Evolutionary conservation across 2,797 vertebrate species (phyloP), one percentile per base, ranked within the genome.

Genomic region (Melopsittacus undulatus): DNA sequence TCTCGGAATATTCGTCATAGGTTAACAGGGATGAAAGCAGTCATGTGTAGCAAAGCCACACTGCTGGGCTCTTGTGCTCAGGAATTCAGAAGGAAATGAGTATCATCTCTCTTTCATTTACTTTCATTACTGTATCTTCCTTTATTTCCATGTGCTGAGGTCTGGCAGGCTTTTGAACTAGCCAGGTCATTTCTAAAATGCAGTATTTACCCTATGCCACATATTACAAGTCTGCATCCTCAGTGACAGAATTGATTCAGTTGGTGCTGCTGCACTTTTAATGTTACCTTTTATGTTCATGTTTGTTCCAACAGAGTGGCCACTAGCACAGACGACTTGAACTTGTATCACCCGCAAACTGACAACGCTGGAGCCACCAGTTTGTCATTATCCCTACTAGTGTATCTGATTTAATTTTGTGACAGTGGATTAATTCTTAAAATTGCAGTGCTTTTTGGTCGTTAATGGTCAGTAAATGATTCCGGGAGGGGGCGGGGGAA

Each of bases 1-100:
- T 97, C 97, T 97, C 93, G 90, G 96, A 97, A 98, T 97, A 98
- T 98, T 97, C 96, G 97, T 98, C 97, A 97, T 96, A 97, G 97
- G 90, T 98, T 97, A 95, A 95, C 67, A 61, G 97, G 95, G 98
- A 98, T 97, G 97, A 97, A 98, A 98, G 97, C 97, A 94, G 95
- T 98, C 97, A 96, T 97, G 97, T 98, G 94, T 67, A 92, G 94
- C 96, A 94, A 68, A 95, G 97, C 97, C 94, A 89, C 98, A 75
- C 97, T 96, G 97, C 97, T 92, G 96, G 96, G 97, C 86, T 85
- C 72, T 61, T 40, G 89, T 91, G 68, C 45, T 89, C 81, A 82
- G 94, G 93, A 93, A 82, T 78, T 92, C 7, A 45, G 89, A 84
- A 94, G 89, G 91, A 94, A 96, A 75, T 81, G 88, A 96, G 90